These are phyloP conservation scores for Magallana angulata DNA, from an alignment of 1,140 invertebrate genomes.

Conservation along the genomic window DNA sequence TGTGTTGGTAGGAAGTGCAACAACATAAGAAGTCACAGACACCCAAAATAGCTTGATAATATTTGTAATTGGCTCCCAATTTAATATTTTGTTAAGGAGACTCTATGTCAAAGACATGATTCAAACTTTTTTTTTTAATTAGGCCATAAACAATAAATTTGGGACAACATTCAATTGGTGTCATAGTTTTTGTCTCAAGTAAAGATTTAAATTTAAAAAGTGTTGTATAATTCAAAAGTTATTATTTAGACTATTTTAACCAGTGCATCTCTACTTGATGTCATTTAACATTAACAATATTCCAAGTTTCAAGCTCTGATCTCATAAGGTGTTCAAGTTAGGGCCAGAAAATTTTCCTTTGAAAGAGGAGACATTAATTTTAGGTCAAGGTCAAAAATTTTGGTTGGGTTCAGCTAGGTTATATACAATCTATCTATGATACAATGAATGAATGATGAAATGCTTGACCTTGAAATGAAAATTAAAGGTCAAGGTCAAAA, in stretches of 20 bases:
- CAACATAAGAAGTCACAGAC: background rate
- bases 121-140: background rate
- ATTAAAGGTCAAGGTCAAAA: background rate
- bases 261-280: background rate
- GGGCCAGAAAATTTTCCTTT: background rate
- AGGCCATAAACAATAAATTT: background rate
- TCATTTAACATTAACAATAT: background rate
- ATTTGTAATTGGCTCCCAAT: background rate
- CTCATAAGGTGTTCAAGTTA: background rate
- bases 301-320: slow-evolving; percentile 1
- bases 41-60: too few relatives aligned
- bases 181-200: too few relatives aligned
- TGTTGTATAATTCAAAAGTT: too few relatives aligned
- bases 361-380: background rate
- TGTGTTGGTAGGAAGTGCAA: background rate
- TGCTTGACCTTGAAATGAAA: background rate
- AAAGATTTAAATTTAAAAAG: too few relatives aligned
- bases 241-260: background rate
- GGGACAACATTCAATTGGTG: background rate
- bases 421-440: background rate
- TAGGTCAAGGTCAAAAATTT: background rate
- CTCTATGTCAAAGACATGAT: background rate
- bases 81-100: background rate
- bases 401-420: background rate
- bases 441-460: too few relatives aligned